phyloP scores from a whole-genome alignment of 1,140 invertebrate species.

The Calosoma granatense region DNA sequence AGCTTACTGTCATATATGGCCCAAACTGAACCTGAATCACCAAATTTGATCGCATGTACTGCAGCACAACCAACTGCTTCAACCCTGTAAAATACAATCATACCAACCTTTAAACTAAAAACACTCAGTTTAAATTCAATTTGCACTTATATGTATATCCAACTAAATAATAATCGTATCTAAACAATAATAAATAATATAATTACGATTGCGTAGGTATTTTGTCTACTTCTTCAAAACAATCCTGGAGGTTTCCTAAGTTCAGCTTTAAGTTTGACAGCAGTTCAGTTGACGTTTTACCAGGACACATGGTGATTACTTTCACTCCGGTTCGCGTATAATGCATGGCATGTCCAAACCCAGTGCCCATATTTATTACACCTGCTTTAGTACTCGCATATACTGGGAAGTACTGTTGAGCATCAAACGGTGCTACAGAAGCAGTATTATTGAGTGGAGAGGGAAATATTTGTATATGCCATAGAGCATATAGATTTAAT shows the following conservation, averaged over 20 bases:
- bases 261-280: no score
- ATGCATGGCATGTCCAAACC: slow-evolving; percentile 37
- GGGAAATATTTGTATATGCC: no score
- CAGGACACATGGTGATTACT: slow-evolving; percentile 41
- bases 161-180: no score
- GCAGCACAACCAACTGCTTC: neutral
- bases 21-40: neutral
- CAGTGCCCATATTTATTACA: neutral
- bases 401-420: slow-evolving; percentile 54
- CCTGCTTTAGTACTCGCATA: slow-evolving; percentile 58
- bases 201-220: no score
- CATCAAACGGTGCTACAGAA: slow-evolving; percentile 51
- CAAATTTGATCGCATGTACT: neutral
- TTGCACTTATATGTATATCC: no score
- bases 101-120: no score
- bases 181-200: no score
- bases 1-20: neutral
- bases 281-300: slow-evolving; percentile 36
- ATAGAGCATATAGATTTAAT: no score
- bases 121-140: no score
- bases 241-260: no score
- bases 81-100: neutral
- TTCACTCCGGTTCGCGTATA: slow-evolving; percentile 39
- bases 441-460: no score
- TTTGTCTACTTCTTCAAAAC: no score